Evolutionary conservation across 2,888 invertebrate genomes (phyloP), one percentile per base, ranked within the genome.

Genomic region (Schrankia costaestrigalis): DNA sequence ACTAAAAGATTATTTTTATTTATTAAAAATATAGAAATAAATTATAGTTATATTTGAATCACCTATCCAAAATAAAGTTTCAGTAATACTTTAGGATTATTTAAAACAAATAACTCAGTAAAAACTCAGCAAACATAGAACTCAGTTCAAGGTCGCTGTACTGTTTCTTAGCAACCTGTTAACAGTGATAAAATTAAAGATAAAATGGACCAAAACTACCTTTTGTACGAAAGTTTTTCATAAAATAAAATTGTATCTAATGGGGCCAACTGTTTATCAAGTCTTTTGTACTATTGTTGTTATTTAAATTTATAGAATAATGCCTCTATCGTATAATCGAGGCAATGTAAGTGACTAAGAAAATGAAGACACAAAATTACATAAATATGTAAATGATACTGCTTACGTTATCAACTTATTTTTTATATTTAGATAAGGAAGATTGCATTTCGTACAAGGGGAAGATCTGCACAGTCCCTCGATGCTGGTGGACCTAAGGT

Each of bases 401-500:
- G 11, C 24, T 29, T 31, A 24, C 9, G 9, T 23, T n/a, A 10
- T 11, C 10, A 12, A 23, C 11, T 11, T 6, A 23, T 23, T 11
- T 23, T 22, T 56, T 52, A 45, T 33, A 40, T 63, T 15, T 46
- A 89, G 84, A 74, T 86, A 56, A 79, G 88, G 56, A 87, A 86
- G 62, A 70, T 76, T 40, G 79, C 80, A 34, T 89, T 86, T 64
- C 83, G 84, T 13, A 64, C 82, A 12, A 78, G 89, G 47, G 89
- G 88, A 24, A 81, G 86, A 37, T 86, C 89, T 15, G 88, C 86
- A 13, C 85, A 84, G 29, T 87, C 88, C 10, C 71, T 87, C 22
- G 89, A 89, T 62, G 72, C 71, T 27, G 69, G 73, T 27, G 71
- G 70, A 3, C 66, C 72, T 18, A 63, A 68, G 29, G 60, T 56